Evolutionary conservation across 1,140 invertebrate genomes (phyloP).

Genomic region (Sitobion miscanthi): DNA sequence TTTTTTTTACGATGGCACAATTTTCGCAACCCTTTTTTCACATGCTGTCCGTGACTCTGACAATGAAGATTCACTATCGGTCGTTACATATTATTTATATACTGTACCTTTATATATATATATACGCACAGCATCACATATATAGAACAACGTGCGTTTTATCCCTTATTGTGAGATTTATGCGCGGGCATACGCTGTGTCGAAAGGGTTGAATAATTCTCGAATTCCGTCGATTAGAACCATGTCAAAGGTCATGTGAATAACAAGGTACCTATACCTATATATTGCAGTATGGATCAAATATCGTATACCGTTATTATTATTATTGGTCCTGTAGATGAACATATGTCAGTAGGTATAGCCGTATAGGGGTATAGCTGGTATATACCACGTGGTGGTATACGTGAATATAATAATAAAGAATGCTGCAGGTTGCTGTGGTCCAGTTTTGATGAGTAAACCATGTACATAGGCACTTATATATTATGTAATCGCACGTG

Average conservation of each 20-base stretch:
- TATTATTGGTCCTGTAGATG: not conserved
- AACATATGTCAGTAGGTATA: not conserved
- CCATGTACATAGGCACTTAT: not conserved
- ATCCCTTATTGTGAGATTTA: constrained; percentile 32
- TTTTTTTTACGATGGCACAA: constrained; percentile 46
- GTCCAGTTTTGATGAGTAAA: constrained; percentile 1
- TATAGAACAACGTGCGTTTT: not conserved
- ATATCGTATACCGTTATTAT: not conserved
- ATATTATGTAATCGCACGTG: not conserved
- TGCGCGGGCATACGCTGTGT: not conserved
- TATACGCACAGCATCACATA: not conserved
- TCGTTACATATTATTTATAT: constrained; percentile 26
- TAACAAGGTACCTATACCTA: not conserved
- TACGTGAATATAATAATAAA: not conserved
- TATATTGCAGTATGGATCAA: not conserved
- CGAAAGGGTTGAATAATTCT: not conserved
- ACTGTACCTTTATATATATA: not conserved
- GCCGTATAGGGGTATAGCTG: too few relatives aligned
- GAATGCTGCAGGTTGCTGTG: not conserved
- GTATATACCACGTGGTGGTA: not conserved
- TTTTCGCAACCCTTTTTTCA: constrained; percentile 55
- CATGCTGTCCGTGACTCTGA: constrained; percentile 47
- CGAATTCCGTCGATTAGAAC: not conserved
- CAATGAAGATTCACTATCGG: constrained; percentile 52
- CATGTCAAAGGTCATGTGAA: not conserved